A percentile compares a stretch with the other conserved stretches of the same genome.
These are phyloP conservation scores for Excalfactoria chinensis DNA, from an alignment of 2,113 vertebrate species.

Conservation along the genomic window DNA sequence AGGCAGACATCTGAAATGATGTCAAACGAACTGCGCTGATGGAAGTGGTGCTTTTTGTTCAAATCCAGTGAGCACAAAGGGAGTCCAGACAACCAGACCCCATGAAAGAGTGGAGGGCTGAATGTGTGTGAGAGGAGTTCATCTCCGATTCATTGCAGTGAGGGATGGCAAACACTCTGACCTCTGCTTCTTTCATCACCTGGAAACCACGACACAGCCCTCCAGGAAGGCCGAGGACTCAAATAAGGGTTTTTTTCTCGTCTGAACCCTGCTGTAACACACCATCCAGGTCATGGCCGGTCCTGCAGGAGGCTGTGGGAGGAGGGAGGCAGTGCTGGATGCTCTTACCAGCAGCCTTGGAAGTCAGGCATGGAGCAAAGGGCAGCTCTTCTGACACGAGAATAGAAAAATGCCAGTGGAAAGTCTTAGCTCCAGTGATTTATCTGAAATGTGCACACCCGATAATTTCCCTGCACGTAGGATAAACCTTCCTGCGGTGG, in stretches of 20 bases:
- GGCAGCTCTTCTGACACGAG: not conserved
- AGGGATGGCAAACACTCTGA: accelerated
- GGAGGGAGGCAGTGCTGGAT: not conserved
- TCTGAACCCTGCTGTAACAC: not conserved
- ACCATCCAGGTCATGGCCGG: not conserved
- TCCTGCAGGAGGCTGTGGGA: not conserved
- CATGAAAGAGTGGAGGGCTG: not conserved
- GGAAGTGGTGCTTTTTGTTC: not conserved
- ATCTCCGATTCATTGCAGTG: not conserved
- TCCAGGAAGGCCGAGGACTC: not conserved
- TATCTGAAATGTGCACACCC: not conserved
- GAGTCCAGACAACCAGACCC: not conserved
- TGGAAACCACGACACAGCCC: not conserved
- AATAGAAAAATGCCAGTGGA: not conserved
- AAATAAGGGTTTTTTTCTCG: not conserved
- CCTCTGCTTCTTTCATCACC: not conserved
- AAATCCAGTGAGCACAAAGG: not conserved
- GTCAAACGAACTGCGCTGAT: not conserved
- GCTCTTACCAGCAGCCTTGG: not conserved
- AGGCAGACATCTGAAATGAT: not conserved
- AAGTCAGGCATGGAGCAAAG: not conserved
- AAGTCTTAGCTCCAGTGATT: not conserved
- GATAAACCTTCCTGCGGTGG: not conserved
- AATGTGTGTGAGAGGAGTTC: not conserved
- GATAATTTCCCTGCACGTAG: not conserved